phyloP scores from a whole-genome alignment of 2,888 invertebrate species.

The Andrena flavipes region DNA sequence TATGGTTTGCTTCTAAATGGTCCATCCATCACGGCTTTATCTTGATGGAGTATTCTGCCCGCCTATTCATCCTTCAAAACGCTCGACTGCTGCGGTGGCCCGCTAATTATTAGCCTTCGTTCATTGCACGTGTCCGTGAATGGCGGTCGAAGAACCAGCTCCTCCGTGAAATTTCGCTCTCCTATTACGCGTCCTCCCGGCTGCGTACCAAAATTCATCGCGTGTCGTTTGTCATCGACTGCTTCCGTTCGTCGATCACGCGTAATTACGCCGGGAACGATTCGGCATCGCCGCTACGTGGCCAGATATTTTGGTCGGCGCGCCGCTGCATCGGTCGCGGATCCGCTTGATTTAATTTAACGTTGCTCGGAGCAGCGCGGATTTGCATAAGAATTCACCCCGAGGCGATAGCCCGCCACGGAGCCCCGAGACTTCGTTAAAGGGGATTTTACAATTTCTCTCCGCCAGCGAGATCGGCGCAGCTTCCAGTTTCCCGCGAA shows the following conservation, averaged over 20 bases:
- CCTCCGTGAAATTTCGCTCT: slow-evolving; percentile 28
- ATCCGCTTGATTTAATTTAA: slow-evolving; percentile 69
- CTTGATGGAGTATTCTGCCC: slow-evolving; percentile 70
- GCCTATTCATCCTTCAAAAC: slow-evolving; percentile 70
- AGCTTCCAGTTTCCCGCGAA: slow-evolving; percentile 34
- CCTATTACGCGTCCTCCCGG: neutral
- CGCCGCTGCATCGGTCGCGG: slow-evolving; percentile 21
- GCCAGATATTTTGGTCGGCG: slow-evolving; percentile 22
- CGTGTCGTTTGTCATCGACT: neutral
- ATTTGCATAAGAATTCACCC: slow-evolving; percentile 67
- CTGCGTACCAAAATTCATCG: no score
- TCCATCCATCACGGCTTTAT: slow-evolving; percentile 71
- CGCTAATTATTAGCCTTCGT: slow-evolving; percentile 68
- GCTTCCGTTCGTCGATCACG: neutral
- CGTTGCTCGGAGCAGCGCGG: slow-evolving; percentile 50
- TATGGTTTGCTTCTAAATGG: slow-evolving; percentile 70
- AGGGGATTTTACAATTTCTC: slow-evolving; percentile 59
- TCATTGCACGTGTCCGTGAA: slow-evolving; percentile 55
- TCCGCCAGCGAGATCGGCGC: slow-evolving; percentile 36
- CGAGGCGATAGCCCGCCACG: slow-evolving; percentile 46
- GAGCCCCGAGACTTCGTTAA: slow-evolving; percentile 55
- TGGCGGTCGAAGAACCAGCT: slow-evolving; percentile 44
- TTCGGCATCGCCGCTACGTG: neutral
- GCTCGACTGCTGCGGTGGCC: slow-evolving; percentile 51
- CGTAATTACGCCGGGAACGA: neutral